These are phyloP conservation scores for Phrixothrix hirtus DNA, from an alignment of 2,888 invertebrate genomes.

Conservation along the genomic window DNA sequence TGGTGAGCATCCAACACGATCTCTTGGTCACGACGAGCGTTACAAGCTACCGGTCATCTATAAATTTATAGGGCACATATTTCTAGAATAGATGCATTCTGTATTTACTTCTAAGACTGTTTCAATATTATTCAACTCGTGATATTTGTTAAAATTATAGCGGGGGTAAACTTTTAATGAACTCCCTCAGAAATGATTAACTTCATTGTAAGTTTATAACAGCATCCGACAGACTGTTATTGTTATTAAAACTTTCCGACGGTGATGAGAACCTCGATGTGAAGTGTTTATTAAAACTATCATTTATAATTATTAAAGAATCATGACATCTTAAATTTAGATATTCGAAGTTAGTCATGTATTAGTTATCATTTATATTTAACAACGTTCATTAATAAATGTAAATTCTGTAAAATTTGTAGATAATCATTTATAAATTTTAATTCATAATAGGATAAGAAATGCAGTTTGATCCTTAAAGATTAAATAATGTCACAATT, in stretches of 20 bases:
- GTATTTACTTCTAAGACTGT: slow-evolving; percentile 5
- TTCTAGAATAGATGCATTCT: slow-evolving; percentile 7
- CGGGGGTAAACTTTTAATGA: slow-evolving; percentile 21
- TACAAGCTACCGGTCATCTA: slow-evolving; percentile 27
- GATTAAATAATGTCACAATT: too few species aligned
- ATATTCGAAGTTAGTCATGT: too few species aligned
- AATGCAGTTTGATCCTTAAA: too few species aligned
- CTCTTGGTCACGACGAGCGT: slow-evolving; percentile 20
- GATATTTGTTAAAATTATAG: slow-evolving; percentile 16
- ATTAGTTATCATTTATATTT: too few species aligned
- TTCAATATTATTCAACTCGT: slow-evolving; percentile 14
- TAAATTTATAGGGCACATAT: slow-evolving; percentile 22
- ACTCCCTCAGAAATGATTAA: slow-evolving; percentile 25
- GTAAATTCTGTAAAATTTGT: too few species aligned
- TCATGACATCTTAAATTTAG: slow-evolving; percentile 2
- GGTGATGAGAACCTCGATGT: slow-evolving; percentile 14
- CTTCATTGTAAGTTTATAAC: slow-evolving; percentile 26
- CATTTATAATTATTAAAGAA: slow-evolving; percentile 11
- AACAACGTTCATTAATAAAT: too few species aligned
- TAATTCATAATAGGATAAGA: too few species aligned
- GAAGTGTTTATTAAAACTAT: slow-evolving; percentile 25
- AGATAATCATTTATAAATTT: too few species aligned
- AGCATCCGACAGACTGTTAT: slow-evolving; percentile 37
- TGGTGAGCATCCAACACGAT: slow-evolving; percentile 24
- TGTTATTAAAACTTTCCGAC: slow-evolving; percentile 36